These are phyloP conservation scores for Leiothrix lutea DNA, from an alignment of 2,113 vertebrate genomes.

Conservation along the genomic window DNA sequence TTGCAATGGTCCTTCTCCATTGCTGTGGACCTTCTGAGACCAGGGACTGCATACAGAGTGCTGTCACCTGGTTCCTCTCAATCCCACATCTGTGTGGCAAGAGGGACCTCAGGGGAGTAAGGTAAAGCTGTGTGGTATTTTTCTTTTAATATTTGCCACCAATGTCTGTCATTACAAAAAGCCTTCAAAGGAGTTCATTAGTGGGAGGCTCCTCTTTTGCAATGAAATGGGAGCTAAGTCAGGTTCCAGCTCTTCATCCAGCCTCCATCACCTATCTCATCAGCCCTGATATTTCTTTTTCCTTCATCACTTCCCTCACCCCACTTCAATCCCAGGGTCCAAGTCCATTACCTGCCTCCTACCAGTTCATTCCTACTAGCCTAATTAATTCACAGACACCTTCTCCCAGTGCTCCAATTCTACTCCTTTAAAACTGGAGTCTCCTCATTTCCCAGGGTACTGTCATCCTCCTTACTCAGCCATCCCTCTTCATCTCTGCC, in stretches of 20 bases:
- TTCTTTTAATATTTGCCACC: background rate
- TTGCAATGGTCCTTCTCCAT: background rate
- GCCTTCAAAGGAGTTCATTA: background rate
- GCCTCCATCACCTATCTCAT: background rate
- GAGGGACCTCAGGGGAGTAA: background rate
- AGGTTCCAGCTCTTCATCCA: background rate
- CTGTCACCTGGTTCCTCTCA: background rate
- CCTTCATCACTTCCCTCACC: background rate
- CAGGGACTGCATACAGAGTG: background rate
- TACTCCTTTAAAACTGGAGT: background rate
- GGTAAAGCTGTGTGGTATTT: background rate
- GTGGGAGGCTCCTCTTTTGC: background rate
- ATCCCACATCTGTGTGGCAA: background rate
- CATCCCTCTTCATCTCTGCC: background rate
- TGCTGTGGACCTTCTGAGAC: background rate
- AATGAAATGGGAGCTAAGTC: background rate
- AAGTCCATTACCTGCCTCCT: background rate
- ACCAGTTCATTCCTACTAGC: background rate
- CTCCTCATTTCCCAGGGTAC: background rate
- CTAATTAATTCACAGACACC: background rate
- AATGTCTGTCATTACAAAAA: background rate
- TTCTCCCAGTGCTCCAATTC: background rate
- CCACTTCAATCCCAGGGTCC: background rate
- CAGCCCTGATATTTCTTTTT: background rate
- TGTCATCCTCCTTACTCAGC: background rate